Percentiles rank a stretch among this genome's conserved stretches.
These are phyloP conservation scores for Bradypodion ventrale DNA, from an alignment of 2,797 vertebrate species.

Conservation along the genomic window DNA sequence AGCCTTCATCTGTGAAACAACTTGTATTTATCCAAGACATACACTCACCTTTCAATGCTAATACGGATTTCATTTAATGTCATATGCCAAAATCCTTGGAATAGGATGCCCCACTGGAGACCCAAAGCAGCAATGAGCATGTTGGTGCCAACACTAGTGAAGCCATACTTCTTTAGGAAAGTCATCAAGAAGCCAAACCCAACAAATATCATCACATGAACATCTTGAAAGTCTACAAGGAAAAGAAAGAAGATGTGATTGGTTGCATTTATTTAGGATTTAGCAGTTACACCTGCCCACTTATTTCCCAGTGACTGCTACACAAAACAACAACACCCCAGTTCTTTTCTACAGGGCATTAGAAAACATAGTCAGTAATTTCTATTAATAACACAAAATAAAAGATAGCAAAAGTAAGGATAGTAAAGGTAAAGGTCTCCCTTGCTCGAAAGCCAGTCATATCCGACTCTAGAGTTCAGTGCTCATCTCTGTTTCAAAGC, in stretches of 20 bases:
- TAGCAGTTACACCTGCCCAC: neutral
- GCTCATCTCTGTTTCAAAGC: too few relatives aligned
- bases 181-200: slow-evolving; percentile 99
- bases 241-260: neutral
- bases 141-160: slow-evolving; percentile 93
- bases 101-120: slow-evolving; percentile 91
- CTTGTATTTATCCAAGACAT: neutral
- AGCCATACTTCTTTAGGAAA: slow-evolving; percentile 94
- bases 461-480: too few relatives aligned
- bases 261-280: neutral
- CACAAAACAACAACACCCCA: neutral
- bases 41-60: slow-evolving; percentile 76
- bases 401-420: too few relatives aligned
- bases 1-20: neutral
- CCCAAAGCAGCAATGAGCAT: slow-evolving; percentile 92
- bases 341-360: neutral
- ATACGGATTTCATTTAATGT: slow-evolving; percentile 73
- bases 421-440: too few relatives aligned
- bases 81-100: slow-evolving; percentile 84
- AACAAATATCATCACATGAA: slow-evolving; percentile 96
- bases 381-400: neutral
- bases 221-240: slow-evolving; percentile 90
- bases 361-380: neutral
- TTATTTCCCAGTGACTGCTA: neutral
- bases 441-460: too few relatives aligned